phyloP scores from a whole-genome alignment of 2,888 invertebrate species.

The Onthophagus sagittarius region DNA sequence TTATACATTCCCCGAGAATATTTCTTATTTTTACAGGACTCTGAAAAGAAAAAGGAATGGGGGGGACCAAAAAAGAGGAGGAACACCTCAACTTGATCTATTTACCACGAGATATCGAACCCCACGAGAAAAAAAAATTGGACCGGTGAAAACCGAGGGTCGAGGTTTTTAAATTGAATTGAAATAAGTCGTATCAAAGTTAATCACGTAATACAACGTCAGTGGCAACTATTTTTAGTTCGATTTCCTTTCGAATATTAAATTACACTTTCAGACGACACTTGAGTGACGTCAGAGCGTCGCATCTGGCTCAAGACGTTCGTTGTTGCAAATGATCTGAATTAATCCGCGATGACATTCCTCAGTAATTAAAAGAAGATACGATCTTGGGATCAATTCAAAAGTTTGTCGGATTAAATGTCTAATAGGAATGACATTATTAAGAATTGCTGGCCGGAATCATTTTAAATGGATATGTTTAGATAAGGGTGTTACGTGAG shows the following conservation, averaged over 20 bases:
- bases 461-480: slow-evolving; percentile 2
- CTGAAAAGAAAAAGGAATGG: background rate
- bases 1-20: background rate
- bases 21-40: background rate
- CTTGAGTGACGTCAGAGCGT: background rate
- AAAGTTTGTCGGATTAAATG: background rate
- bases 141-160: background rate
- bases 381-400: background rate
- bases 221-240: background rate
- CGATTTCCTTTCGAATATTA: background rate
- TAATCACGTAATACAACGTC: background rate
- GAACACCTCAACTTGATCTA: background rate
- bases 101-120: background rate
- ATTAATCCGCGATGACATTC: slow-evolving; percentile 11
- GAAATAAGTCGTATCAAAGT: background rate
- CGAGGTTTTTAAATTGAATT: background rate
- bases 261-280: background rate
- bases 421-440: background rate
- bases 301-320: background rate
- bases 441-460: background rate
- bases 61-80: background rate
- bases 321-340: slow-evolving; percentile 1
- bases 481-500: background rate
- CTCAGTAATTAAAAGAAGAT: slow-evolving; percentile 2
- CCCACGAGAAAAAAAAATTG: background rate